phyloP scores from a whole-genome alignment of 1,140 invertebrate genomes.

The Euura saliciscinereae region DNA sequence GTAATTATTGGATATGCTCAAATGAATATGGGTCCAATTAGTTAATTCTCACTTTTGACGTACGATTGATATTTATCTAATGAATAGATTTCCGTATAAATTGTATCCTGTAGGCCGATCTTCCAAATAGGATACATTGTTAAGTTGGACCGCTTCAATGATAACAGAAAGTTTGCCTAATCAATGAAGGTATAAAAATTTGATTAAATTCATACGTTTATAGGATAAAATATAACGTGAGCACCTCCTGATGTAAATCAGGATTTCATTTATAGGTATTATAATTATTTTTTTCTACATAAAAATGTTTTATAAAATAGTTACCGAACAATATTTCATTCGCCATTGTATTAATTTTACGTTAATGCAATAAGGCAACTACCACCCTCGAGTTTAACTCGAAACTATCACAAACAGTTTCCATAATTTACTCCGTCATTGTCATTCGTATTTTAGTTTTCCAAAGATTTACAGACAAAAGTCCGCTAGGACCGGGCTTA shows the following conservation, averaged over 20 bases:
- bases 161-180: background rate
- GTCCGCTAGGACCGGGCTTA: background rate
- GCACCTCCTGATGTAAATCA: conserved; percentile 25
- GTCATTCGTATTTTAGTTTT: background rate
- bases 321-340: conserved; percentile 35
- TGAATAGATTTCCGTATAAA: background rate
- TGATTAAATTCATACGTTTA: background rate
- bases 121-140: background rate
- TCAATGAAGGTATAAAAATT: background rate
- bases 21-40: background rate
- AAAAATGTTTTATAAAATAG: conserved; percentile 44
- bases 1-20: background rate
- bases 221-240: background rate
- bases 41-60: background rate
- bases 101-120: background rate
- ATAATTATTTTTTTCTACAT: background rate
- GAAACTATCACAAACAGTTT: conserved; percentile 44
- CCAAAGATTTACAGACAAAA: background rate
- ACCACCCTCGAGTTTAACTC: conserved; percentile 35
- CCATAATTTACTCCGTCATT: conserved; percentile 12
- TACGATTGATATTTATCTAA: background rate
- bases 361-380: conserved; percentile 48
- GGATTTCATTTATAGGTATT: conserved; percentile 25
- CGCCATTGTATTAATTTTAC: conserved; percentile 32
- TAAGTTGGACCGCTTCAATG: background rate